Percentiles rank a stretch among this genome's conserved stretches.
Conservation (phyloP, 64 coral and sea anemone species). For the Hydrozoanthus tunicans region DNA sequence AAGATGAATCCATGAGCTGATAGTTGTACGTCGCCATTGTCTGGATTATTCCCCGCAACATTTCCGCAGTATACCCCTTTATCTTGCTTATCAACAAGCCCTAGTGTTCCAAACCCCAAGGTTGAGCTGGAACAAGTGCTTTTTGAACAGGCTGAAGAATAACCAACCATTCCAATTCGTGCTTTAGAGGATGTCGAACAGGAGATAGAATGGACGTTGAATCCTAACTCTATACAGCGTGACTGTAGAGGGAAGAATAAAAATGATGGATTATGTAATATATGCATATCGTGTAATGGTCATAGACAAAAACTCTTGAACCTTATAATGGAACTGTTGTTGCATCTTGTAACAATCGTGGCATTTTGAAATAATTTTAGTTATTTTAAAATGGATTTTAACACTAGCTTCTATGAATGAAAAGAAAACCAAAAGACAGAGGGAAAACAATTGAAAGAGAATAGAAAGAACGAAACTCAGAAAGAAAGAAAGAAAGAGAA, state of each 20-base stretch:
- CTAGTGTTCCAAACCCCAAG: slow-evolving; percentile 68
- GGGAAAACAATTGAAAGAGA: too few relatives aligned
- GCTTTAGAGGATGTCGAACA: background rate
- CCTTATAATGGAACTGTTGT: too few relatives aligned
- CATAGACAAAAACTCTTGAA: background rate
- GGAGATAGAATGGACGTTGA: slow-evolving; percentile 11
- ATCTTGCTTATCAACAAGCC: slow-evolving; percentile 14
- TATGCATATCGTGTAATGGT: too few relatives aligned
- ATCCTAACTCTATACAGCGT: slow-evolving; percentile 39
- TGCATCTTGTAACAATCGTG: too few relatives aligned
- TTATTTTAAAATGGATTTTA: too few relatives aligned
- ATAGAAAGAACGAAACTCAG: too few relatives aligned
- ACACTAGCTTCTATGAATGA: too few relatives aligned
- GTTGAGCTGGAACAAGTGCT: background rate
- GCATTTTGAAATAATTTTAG: too few relatives aligned
- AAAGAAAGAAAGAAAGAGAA: too few relatives aligned
- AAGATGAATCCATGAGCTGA: slow-evolving; percentile 65
- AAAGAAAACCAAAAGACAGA: too few relatives aligned
- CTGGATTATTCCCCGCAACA: background rate
- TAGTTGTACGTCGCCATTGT: background rate
- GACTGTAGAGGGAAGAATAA: background rate
- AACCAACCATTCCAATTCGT: slow-evolving; percentile 75
- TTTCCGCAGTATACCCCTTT: slow-evolving; percentile 49
- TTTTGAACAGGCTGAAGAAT: background rate
- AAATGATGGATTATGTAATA: too few relatives aligned